phyloP scores from a whole-genome alignment of 2,797 vertebrate species.

The Tympanoctomys barrerae region DNA sequence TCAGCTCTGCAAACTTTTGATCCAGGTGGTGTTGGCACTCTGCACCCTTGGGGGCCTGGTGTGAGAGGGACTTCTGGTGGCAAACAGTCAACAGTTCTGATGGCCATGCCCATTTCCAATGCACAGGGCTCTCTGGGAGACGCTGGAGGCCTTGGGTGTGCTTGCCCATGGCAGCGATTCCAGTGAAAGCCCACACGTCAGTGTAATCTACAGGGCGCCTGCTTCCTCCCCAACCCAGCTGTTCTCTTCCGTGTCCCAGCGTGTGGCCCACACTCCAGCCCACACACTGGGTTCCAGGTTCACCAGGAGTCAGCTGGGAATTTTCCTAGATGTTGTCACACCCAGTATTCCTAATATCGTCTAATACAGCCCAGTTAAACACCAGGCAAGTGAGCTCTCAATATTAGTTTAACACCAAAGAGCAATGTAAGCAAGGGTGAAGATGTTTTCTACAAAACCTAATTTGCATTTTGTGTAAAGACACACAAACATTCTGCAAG shows the following conservation, averaged over 20 bases:
- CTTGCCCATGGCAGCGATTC: fast-evolving
- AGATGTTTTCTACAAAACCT: background rate
- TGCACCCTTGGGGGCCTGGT: no score
- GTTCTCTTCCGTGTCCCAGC: fast-evolving
- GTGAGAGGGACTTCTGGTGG: fast-evolving
- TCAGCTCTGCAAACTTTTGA: fast-evolving
- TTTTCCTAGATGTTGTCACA: fast-evolving
- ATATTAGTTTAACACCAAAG: fast-evolving
- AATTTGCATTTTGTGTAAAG: background rate
- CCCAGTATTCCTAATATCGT: no score
- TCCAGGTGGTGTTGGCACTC: fast-evolving
- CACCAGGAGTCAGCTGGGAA: no score
- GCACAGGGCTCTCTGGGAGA: background rate
- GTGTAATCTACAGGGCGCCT: background rate
- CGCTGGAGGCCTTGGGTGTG: background rate
- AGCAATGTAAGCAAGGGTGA: background rate
- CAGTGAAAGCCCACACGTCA: fast-evolving
- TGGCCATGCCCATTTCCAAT: fast-evolving
- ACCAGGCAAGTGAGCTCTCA: background rate
- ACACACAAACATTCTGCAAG: background rate
- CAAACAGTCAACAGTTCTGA: background rate
- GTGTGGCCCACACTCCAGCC: fast-evolving
- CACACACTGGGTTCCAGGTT: fast-evolving
- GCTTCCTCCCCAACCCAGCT: fast-evolving
- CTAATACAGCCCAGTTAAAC: background rate